Evolutionary conservation across 2,888 invertebrate species (phyloP).

Genomic region (Drosophila nr. perissopoda): DNA sequence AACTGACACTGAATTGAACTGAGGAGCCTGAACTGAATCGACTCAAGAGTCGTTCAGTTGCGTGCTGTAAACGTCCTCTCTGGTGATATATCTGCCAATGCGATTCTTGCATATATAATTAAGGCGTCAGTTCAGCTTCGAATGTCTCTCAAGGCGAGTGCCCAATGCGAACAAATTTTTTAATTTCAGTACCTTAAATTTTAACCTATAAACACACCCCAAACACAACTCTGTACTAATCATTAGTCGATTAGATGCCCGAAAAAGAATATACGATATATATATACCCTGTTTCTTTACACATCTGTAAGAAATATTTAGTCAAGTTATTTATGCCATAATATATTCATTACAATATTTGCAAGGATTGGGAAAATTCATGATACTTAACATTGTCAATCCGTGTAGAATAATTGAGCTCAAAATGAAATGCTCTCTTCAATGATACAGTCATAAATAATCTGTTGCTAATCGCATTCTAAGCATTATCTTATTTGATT

Average conservation of each 20-base stretch:
- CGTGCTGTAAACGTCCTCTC: conserved; percentile 54
- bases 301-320: neutral
- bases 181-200: neutral
- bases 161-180: conserved; percentile 41
- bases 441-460: neutral
- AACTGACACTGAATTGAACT: neutral
- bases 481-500: neutral
- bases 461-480: neutral
- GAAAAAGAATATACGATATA: neutral
- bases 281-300: neutral
- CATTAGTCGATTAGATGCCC: neutral
- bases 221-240: too few relatives aligned
- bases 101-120: conserved; percentile 76
- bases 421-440: neutral
- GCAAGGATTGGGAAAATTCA: neutral
- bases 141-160: neutral
- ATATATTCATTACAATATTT: neutral
- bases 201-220: neutral
- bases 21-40: conserved; percentile 3
- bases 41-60: conserved; percentile 30
- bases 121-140: conserved; percentile 54
- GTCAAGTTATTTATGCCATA: neutral
- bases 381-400: neutral
- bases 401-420: neutral
- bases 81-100: conserved; percentile 77